Evolutionary conservation across 30 jellyfish, hydroid and myxozoan species (phyloP).

Genomic region (Phacellophora camtschatica): DNA sequence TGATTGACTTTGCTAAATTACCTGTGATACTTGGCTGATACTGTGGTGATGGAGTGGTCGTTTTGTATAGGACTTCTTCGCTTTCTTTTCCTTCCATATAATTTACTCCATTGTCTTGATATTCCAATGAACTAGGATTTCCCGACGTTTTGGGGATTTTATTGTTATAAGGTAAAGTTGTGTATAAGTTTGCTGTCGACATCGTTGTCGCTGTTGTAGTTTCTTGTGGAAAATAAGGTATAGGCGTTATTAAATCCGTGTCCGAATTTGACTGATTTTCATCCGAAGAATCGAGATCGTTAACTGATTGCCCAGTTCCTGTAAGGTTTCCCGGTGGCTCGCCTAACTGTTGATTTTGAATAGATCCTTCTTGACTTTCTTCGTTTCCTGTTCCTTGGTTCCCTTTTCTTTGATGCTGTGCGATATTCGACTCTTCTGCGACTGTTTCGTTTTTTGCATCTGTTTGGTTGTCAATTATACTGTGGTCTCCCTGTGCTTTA

Average conservation of each 20-base stretch:
- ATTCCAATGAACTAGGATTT: neutral
- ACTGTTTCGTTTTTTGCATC: neutral
- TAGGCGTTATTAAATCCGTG: constrained; percentile 3
- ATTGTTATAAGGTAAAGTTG: neutral
- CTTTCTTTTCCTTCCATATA: constrained; percentile 59
- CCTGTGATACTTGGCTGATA: neutral
- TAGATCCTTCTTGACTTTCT: neutral
- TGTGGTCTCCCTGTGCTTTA: no score
- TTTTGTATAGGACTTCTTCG: constrained; percentile 1
- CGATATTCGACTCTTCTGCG: neutral
- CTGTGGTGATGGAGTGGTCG: constrained; percentile 27
- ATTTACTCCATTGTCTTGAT: neutral
- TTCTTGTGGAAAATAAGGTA: constrained; percentile 41
- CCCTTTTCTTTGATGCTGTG: neutral
- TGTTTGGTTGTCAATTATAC: neutral
- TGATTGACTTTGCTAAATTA: no score
- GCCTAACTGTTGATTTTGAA: neutral
- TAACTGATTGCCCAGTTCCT: constrained; percentile 1
- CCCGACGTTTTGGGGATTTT: constrained; percentile 8
- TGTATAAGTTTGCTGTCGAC: neutral
- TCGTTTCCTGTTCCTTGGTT: neutral
- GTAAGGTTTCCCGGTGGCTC: constrained; percentile 7
- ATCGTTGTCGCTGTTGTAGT: constrained; percentile 8
- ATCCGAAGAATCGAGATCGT: neutral
- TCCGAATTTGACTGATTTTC: neutral